These are phyloP conservation scores for Andrena bucephala DNA, from an alignment of 2,888 invertebrate species.

Conservation along the genomic window DNA sequence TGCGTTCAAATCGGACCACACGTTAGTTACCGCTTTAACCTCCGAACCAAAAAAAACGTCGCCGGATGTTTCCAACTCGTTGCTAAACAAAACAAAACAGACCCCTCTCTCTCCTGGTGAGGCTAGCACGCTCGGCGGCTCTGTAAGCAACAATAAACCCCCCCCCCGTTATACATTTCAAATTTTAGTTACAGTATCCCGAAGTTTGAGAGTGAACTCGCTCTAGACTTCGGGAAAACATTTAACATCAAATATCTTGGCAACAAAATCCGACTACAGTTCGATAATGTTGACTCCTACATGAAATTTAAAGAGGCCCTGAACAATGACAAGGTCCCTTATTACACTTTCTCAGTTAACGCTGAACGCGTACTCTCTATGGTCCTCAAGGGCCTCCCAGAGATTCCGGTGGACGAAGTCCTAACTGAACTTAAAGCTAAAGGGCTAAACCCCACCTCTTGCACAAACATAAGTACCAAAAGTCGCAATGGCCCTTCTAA, in stretches of 20 bases:
- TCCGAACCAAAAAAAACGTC: too few relatives aligned
- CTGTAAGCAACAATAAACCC: not conserved
- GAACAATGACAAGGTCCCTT: not conserved
- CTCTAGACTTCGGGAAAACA: not conserved
- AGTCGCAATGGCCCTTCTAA: not conserved
- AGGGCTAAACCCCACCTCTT: not conserved
- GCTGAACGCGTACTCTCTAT: not conserved
- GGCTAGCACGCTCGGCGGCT: too few relatives aligned
- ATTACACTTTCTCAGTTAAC: not conserved
- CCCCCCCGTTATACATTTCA: not conserved
- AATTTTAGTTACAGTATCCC: not conserved
- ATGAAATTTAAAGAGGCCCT: not conserved
- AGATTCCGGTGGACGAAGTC: not conserved
- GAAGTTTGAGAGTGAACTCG: not conserved
- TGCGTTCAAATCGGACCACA: too few relatives aligned
- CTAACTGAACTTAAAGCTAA: fast-evolving
- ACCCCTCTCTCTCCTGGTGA: fast-evolving
- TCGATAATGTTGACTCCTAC: not conserved
- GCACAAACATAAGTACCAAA: not conserved
- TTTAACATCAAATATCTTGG: not conserved
- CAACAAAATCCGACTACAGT: not conserved
- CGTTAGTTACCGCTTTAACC: too few relatives aligned
- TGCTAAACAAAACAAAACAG: too few relatives aligned
- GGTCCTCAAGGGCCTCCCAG: not conserved
- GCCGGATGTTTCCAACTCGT: too few relatives aligned